Base-by-base conservation (phyloP, 2,113 vertebrate genomes). In the Aptenodytes forsteri region DNA sequence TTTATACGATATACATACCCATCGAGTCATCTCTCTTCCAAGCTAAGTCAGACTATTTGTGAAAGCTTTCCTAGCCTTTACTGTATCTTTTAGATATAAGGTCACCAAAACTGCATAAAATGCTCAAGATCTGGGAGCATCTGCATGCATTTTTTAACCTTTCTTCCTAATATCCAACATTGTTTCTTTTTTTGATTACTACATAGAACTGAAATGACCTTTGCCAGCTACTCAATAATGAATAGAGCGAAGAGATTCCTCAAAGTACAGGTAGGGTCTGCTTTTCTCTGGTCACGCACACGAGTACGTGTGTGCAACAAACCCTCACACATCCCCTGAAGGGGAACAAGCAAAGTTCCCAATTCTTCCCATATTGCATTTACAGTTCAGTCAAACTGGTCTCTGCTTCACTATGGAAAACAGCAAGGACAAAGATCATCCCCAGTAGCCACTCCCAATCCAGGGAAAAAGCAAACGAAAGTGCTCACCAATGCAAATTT, bases 401-500 rank as follows among this genome's bases (percentile, higher is more conserved):
- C 78, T 85, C 78, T 87, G 65, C 34, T 76, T 94, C 49, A 7
- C 62, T 69, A 36, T 18, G 44, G 36, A 88, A 95, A 95, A 76
- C 36, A 49, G 50, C 17, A 83, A 95, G 91, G 87, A 72, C 97
- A 96, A 97, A 96, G 91, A 94, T 96, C 84, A 91, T 27, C 13
- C 38, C 25, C 23, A 29, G 40, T 10, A 56, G 61, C 71, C 89
- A 61, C 96, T 97, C 91, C 87, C 87, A 72, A 2, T 44, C 78
- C 84, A 94, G 36, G 72, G 44, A 92, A 92, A 61, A 82, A 25
- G 38, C 44, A 71, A 89, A 92, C 4, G 1, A 17, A 87, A 86
- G 14, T 47, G 77, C 65, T 55, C 6, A 23, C 30, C 81, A 59
- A 79, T 79, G 56, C 36, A 84, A 93, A 82, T 58, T 66, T 64